Evolutionary conservation across 2,888 invertebrate genomes (phyloP).

Genomic region (Iselma pallidipennis): DNA sequence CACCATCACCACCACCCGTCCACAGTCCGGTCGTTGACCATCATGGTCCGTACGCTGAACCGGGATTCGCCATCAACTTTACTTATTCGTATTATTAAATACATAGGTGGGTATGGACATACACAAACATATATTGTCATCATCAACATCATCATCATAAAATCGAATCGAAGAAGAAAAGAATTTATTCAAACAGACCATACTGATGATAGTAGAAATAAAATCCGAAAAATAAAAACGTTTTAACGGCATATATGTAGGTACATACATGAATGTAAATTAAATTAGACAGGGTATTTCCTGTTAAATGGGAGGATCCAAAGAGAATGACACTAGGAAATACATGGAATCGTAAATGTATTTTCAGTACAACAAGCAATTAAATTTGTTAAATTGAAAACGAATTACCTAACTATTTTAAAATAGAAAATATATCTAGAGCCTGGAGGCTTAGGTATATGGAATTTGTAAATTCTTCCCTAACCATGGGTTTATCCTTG

Average conservation of each 20-base stretch:
- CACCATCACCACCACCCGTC: conserved; percentile 11
- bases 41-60: conserved; percentile 45
- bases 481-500: not conserved
- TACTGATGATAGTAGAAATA: no score
- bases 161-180: not conserved
- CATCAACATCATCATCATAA: not conserved
- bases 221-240: not conserved
- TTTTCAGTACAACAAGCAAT: not conserved
- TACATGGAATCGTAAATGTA: not conserved
- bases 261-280: not conserved
- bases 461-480: not conserved
- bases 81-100: not conserved
- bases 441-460: not conserved
- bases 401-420: no score
- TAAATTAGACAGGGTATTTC: not conserved
- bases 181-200: not conserved
- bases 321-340: not conserved
- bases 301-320: not conserved
- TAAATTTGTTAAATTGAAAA: not conserved
- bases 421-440: no score
- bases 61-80: conserved; percentile 34
- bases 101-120: no score
- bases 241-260: no score
- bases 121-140: not conserved
- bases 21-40: conserved; percentile 44